Base-by-base conservation (phyloP, 2,888 invertebrate species). In the Tethea ocularis region DNA sequence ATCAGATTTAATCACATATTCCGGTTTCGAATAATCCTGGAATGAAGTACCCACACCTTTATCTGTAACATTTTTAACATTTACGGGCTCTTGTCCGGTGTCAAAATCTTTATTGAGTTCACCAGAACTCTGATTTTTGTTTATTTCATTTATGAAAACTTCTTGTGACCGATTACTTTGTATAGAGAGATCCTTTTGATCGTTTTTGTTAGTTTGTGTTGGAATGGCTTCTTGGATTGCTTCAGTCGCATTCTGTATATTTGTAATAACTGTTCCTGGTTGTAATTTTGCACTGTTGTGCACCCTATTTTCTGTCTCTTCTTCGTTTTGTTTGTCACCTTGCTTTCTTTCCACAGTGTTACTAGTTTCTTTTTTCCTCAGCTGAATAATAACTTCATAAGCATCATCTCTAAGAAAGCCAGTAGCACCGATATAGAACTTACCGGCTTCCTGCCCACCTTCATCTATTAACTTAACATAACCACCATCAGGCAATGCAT, bases 371-470 rank as follows among this genome's bases (percentile, higher is more conserved):
- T 89, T 92, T 62, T 91, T 93, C 57, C 86, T 83, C 8, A 93
- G 75, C 62, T 92, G 91, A 71, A 93, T 90, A 10, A 92, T 75
- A 13, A 93, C 89, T 85, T 93, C 93, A 64, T 91, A 93, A 20
- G 82, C 86, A 57, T 90, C 83, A 63, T 90, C 80, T 72, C 86
- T 87, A 8, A 92, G 74, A 20, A 88, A 80, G 4, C 87, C 89
- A 7, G 87, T 83, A 23, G 91, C 83, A 17, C 90, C 91, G 17
- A 93, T 84, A 58, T 86, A 91, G 65, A 93, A 88, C 67, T 91
- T 89, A 1, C 86, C 88, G 8, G 86, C 69, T 57, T 87, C 89
- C 51, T 84, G 77, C 1, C 81, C 85, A 3, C 68, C 76, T 41
- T 87, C 82, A 36, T 87, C 84, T 7, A 88, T 58, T 8, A 91